Base-by-base conservation (phyloP, 2,888 invertebrate genomes). In the Caenorhabditis imperialis region DNA sequence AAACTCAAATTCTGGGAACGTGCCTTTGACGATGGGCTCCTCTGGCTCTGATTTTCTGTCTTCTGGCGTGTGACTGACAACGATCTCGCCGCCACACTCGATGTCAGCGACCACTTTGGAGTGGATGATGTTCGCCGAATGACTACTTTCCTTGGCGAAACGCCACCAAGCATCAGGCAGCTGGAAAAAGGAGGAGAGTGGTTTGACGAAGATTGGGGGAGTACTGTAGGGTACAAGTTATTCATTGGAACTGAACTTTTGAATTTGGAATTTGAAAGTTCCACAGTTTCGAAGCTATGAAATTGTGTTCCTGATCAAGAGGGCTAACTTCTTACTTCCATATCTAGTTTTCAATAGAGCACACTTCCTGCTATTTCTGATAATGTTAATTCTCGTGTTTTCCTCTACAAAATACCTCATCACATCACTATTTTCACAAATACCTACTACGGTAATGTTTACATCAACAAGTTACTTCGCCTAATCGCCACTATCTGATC, bases 31-130 rank as follows among this genome's bases (percentile, higher is more conserved):
- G 25, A 53, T 51, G 12, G 51, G 50, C 51, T 50, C 61, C 16
- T 48, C 48, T 6, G 38, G 48, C 37, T 58, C 54, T 20, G 69
- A 47, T 38, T 60, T 60, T 54, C 69, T 69, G 69, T 60, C 60
- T 69, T 69, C 69, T 60, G 42, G 53, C 30, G 60, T 60, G 35
- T 44, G 23, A 18, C 62, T 25, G 45, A 72, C 47, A 33, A 72
- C 63, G 22, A 72, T 63, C 48, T 72, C 72, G 37, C 57, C 58
- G 40, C 72, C 72, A 48, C 58, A 72, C n/a, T 27, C 57, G 27
- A 72, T 63, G 53, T 72, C 63, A 23, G 57, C 25, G 40, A 72
- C 42, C 25, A 72, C 72, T 47, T 58, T 72, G 25, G 72, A 63
- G 22, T 72, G 51, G 6, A 63, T 44, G 20, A 72, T 58, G 50